Conservation (phyloP, 2,113 vertebrate species). For the Choloepus hoffmanni region DNA sequence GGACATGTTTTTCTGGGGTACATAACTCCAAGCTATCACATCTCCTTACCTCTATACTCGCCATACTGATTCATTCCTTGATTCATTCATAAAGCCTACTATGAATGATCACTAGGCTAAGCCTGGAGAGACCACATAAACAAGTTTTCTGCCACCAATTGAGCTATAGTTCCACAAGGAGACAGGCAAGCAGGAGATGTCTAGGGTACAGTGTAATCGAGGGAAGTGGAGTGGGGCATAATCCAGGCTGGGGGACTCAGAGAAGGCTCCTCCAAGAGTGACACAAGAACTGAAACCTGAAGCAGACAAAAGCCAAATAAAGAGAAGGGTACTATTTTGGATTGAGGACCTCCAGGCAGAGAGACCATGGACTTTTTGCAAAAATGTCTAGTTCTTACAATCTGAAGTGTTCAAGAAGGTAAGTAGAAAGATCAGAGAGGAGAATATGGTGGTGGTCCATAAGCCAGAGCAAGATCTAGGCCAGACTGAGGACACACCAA, state of each 20-base stretch:
- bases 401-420: background rate
- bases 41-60: background rate
- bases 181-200: background rate
- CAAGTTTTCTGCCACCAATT: background rate
- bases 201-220: background rate
- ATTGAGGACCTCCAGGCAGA: background rate
- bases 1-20: no score
- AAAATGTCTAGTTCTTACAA: background rate
- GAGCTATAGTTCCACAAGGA: background rate
- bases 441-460: rapidly evolving
- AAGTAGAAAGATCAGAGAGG: background rate
- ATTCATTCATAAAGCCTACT: background rate
- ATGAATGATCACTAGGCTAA: background rate
- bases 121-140: background rate
- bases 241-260: background rate
- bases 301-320: background rate
- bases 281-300: background rate
- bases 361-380: background rate
- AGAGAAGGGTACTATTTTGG: background rate
- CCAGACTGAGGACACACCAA: background rate
- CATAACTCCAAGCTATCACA: no score
- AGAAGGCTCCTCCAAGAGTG: background rate
- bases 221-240: background rate
- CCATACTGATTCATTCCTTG: background rate
- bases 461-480: background rate